Evolutionary conservation across 2,888 invertebrate species (phyloP), one percentile per base, ranked within the genome.

Genomic region (Epinotia bilunana): DNA sequence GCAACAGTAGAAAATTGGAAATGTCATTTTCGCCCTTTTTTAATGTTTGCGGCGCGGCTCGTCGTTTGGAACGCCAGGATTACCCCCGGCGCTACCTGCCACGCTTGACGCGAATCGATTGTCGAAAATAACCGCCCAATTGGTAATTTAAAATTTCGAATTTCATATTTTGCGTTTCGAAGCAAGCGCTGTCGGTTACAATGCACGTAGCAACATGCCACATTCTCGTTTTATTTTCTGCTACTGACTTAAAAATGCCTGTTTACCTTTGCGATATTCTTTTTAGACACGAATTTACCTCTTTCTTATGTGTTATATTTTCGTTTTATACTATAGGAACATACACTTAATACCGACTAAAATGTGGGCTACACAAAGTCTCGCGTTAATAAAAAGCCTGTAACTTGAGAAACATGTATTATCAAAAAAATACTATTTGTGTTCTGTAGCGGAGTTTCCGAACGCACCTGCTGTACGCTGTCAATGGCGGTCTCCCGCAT

Each of bases 21-120:
- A 94, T 92, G 94, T 94, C 94, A 94, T 95, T 95, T 94, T 94
- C 91, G 91, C 90, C 89, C 88, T 93, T 94, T 94, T 94, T 94
- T 92, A 91, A 92, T 92, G 92, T 93, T 93, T 94, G 92, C 87
- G 90, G 90, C 87, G 88, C 86, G 85, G 86, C 83, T 85, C 81
- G 83, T 82, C 83, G 84, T 69, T 76, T 71, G 79, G 77, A 79
- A 78, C 85, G 85, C 87, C 89, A 88, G 90, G 91, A 91, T 91
- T 91, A 91, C 87, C 81, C 83, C 80, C 80, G 82, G 82, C 83
- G 80, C 88, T 84, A 89, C 90, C 89, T 89, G 90, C 88, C 86
- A 83, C 81, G 81, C 82, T 85, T 90, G 89, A 90, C 90, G 87
- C 85, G 82, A 86, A 86, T 89, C 90, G 88, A 88, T 85, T 87